Base-by-base conservation (phyloP, 2,888 invertebrate genomes). In the Eumacrocentrus americanus region DNA sequence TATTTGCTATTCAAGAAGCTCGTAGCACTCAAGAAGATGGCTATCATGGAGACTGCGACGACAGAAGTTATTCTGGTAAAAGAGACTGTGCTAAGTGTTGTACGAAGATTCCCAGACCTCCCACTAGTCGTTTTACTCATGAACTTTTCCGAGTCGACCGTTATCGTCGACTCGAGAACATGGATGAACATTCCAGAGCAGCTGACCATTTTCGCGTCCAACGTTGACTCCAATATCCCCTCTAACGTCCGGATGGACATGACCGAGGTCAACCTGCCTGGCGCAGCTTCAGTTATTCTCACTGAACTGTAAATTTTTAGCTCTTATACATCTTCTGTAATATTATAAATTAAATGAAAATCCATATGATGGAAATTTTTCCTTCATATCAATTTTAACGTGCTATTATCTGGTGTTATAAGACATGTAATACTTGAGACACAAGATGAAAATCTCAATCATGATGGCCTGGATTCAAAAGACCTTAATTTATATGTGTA, bases 1-100 rank as follows among this genome's bases (percentile, higher is more conserved):
- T 83, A 56, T 29, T 58, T 51, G 1, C 47, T 66, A 11, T 64
- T 66, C 14, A 60, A 85, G 70, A 75, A 76, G 0, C 70, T 87
- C 59, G 82, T 83, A 1, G 70, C 74, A 2, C 78, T 87, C 0
- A 84, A 87, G 23, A 76, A 77, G 38, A 77, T 81, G 50, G 70
- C 77, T 0, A 78, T 84, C 0, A 68, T 84, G 0, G 79, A 81
- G 7, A 80, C 81, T 38, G 84, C 84, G 0, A 71, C 71, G 5
- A 70, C 78, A 59, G 73, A 79, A 56, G 66, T 83, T 5, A 1
- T 40, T 6, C 46, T 68, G 1, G 62, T 60, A 6, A 56, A 56
- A 0, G 60, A 67, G 6, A 60, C 67, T 22, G 63, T 69, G 3
- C 52, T 70, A 5, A 66, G 55, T 1, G 51, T 70, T 2, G 47